phyloP scores from a whole-genome alignment of 2,113 vertebrate genomes.

The Syngnathus floridae region DNA sequence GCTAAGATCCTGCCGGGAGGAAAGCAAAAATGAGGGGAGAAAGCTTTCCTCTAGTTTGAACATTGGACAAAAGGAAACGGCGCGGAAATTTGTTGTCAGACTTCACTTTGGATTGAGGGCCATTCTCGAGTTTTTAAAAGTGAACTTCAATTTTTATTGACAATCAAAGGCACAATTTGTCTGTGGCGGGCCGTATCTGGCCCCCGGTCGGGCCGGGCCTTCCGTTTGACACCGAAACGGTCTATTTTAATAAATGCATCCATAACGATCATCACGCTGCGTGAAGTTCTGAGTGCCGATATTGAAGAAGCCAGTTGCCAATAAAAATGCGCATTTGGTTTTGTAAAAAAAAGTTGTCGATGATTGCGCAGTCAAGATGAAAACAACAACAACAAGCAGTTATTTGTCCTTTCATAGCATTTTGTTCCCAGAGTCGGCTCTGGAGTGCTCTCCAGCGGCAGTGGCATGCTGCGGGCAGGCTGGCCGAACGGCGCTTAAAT shows the following conservation, averaged over 20 bases:
- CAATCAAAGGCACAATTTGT: no score
- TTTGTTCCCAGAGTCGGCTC: slow-evolving; percentile 27
- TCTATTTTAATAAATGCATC: no score
- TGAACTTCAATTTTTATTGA: no score
- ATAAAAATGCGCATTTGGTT: background rate
- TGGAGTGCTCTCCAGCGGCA: slow-evolving; percentile 35
- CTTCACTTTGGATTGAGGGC: no score
- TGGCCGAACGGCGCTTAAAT: slow-evolving; percentile 12
- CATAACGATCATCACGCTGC: background rate
- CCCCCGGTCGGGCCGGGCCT: no score
- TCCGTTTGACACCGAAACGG: no score
- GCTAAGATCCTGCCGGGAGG: slow-evolving; percentile 24
- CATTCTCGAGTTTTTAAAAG: no score
- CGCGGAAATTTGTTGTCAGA: no score
- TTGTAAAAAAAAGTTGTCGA: background rate
- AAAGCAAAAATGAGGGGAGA: background rate
- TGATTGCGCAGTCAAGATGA: slow-evolving; percentile 3
- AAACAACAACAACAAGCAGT: background rate
- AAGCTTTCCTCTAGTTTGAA: slow-evolving; percentile 25
- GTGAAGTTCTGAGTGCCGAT: background rate
- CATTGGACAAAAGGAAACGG: slow-evolving; percentile 14
- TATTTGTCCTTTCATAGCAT: slow-evolving; percentile 19
- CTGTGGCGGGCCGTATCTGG: no score
- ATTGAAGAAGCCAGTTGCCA: background rate
- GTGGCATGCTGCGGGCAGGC: no score